Conservation (phyloP, 2,888 invertebrate genomes). For the Liodrosophila aerea region DNA sequence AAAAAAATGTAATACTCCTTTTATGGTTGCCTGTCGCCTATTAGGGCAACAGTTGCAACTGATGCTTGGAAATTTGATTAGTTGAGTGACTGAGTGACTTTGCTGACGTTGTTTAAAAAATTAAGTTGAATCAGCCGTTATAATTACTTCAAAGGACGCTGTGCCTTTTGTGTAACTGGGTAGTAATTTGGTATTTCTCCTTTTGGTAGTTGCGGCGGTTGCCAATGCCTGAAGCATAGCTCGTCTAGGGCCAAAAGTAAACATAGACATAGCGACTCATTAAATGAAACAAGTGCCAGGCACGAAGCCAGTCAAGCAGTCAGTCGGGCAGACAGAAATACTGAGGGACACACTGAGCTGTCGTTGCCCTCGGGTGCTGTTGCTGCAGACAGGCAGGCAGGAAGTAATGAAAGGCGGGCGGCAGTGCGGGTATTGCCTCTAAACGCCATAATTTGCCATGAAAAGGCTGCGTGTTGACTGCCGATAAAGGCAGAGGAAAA, state of each 20-base stretch:
- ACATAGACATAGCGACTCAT: conserved; percentile 73
- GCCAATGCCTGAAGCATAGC: conserved; percentile 30
- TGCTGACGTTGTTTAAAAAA: conserved; percentile 70
- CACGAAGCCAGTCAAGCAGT: conserved; percentile 32
- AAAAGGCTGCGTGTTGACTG: conserved; percentile 76
- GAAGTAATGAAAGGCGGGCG: conserved; percentile 31
- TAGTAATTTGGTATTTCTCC: conserved; percentile 5
- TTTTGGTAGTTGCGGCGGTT: no score
- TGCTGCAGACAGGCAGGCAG: conserved; percentile 21
- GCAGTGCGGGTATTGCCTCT: conserved; percentile 36
- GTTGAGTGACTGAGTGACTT: conserved; percentile 41
- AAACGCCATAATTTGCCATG: conserved; percentile 75
- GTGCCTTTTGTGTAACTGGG: conserved; percentile 13
- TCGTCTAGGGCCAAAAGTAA: conserved; percentile 66
- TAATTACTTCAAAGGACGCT: conserved; percentile 68
- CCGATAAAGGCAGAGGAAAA: conserved; percentile 59
- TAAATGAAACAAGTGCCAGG: conserved; percentile 66
- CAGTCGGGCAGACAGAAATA: conserved; percentile 19
- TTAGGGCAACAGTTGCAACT: conserved; percentile 3
- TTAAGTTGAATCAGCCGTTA: conserved; percentile 70
- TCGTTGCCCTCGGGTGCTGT: conserved; percentile 37
- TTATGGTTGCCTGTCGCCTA: conserved; percentile 9
- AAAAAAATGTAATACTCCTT: no score
- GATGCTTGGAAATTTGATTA: conserved; percentile 59
- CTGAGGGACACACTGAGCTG: conserved; percentile 1